Evolutionary conservation across 53 echinoderm and acorn worm genomes (phyloP), one percentile per base, ranked within the genome.

Genomic region (Arbacia lixula): DNA sequence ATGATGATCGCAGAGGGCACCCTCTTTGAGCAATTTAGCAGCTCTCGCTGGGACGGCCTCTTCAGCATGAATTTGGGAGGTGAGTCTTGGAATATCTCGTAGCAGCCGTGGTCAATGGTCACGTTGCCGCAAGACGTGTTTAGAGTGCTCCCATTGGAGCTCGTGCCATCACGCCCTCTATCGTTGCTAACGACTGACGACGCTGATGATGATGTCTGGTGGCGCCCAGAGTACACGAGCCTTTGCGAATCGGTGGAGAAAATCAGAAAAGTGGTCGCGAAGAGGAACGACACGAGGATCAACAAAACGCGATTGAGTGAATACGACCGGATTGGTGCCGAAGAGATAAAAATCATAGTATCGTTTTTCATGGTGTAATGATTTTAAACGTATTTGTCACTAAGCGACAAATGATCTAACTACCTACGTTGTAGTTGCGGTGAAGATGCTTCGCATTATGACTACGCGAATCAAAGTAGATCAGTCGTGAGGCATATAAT

Each of bases 1-100:
- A 91, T 86, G 37, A 96, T 91, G 60, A 96, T 87, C 35, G 91
- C 91, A 17, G 90, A 60, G 22, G 96, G 96, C 2, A 86, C 85
- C 11, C 93, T 69, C 42, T 68, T 76, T 19, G 83, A 27, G 72
- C 96, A 96, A 11, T 87, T 87, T 19, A 86, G 73, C 46, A 37
- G 55, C 0, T 9, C 31, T 16, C 89, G 64, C 28, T 87, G 69
- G 30, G 89, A 60, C 14, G 36, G 31, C 5, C 67, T 54, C 25
- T 50, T 25, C 12, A 86, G 75, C 39, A 64, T 65, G 20, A 63
- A 63, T 32, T 55, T 53, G 3, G 60, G 55, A 3, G 63, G 57
- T 27, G 72, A 39, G 29, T 54, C 72, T 30, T 36, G 35, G 8
- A 30, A 60, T 0, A 87, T n/a, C 14, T 52, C 29, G 43, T 86